phyloP scores from a whole-genome alignment of 2,888 invertebrate genomes.

The Ectemnius continuus region DNA sequence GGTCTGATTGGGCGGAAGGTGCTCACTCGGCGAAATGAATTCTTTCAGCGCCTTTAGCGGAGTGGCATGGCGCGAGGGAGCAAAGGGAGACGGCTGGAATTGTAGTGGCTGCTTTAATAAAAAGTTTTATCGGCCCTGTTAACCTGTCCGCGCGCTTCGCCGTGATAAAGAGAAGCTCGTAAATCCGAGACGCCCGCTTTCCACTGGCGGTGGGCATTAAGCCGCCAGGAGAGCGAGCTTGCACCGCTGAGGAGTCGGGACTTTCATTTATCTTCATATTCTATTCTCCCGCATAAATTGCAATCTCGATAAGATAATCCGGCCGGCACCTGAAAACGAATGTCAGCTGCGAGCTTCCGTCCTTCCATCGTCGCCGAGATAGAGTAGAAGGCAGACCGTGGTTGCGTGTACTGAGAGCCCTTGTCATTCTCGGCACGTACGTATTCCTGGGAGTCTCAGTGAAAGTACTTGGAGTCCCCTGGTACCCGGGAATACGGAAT shows the following conservation, averaged over 20 bases:
- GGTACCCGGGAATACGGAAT: constrained; percentile 66
- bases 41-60: not conserved
- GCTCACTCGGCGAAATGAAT: no score
- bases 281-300: constrained; percentile 8
- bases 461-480: constrained; percentile 70
- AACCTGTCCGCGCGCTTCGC: not conserved
- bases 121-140: not conserved
- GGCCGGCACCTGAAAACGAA: constrained; percentile 20
- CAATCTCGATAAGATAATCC: constrained; percentile 8
- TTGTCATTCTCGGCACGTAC: constrained; percentile 67
- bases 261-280: constrained; percentile 5
- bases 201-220: not conserved
- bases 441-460: constrained; percentile 64
- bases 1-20: no score
- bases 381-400: constrained; percentile 37
- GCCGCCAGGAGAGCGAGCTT: not conserved
- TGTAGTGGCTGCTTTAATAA: constrained; percentile 2
- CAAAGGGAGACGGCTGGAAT: constrained; percentile 12
- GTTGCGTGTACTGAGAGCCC: constrained; percentile 49
- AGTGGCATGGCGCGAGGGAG: not conserved
- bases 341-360: constrained; percentile 35
- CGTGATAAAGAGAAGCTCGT: constrained; percentile 15
- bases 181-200: not conserved
- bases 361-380: not conserved
- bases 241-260: constrained; percentile 6